Base-by-base conservation (phyloP, 2,888 invertebrate genomes). In the Troides aeacus region DNA sequence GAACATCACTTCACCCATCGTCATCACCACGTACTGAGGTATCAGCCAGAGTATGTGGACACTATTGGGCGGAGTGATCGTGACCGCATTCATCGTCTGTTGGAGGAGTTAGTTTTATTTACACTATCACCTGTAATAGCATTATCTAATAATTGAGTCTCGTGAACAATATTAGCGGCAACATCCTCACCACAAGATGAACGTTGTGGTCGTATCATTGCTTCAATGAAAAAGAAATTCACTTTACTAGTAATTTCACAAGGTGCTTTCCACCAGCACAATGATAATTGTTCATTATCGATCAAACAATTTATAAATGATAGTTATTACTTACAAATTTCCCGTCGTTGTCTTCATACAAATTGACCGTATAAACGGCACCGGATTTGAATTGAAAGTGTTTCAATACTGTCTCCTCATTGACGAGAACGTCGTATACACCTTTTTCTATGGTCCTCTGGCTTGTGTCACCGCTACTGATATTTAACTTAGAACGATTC, bases 1-100 rank as follows among this genome's bases (percentile, higher is more conserved):
- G 86, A 99, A 98, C 95, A 99, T 96, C 59, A 99, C 96, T 88
- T 99, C 99, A 0, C 96, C 99, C 79, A 96, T 94, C 0, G 99
- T 98, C 79, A 99, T 96, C 21, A 99, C 93, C 64, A 99, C 89
- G 83, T 98, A 99, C 84, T 99, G 99, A 0, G 99, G 99, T 24
- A 99, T 82, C 79, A 98, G 94, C 96, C 95, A 97, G 6, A 97
- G 84, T 81, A 99, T 97, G 78, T 97, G 96, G 2, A 98, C 84
- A 1, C 94, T 94, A 84, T 97, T 97, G 0, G 96, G 94, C 2
- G 94, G 88, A 0, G 96, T 95, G 42, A 96, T 91, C 7, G 81
- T 85, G 17, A 93, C 78, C 69, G 81, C 75, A 15, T 87, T 85
- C 2, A 86, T 84, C 1, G 75, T 70, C 90, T 93, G 80, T 60